A percentile compares a stretch with the other conserved stretches of the same genome.
Evolutionary conservation across 2,113 vertebrate species (phyloP).

Genomic region (Climacteris rufus): DNA sequence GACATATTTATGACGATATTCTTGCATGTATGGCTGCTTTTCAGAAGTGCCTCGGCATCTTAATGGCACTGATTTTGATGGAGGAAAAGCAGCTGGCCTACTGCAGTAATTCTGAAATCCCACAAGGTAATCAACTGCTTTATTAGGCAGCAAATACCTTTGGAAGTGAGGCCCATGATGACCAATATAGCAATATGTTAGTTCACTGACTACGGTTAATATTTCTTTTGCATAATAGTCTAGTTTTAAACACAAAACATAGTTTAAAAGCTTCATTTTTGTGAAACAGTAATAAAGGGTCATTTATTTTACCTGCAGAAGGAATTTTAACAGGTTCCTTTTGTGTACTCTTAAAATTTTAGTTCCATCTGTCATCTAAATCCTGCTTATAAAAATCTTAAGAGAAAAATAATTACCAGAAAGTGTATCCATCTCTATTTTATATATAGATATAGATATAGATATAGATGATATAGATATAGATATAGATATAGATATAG

Average conservation of each 20-base stretch:
- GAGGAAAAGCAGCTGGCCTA: neutral
- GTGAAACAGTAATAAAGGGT: neutral
- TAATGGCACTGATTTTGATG: neutral
- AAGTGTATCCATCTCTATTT: neutral
- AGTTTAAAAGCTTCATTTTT: neutral
- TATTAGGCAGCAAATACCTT: neutral
- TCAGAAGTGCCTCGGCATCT: neutral
- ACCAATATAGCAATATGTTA: neutral
- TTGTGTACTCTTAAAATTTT: neutral
- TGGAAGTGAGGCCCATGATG: neutral
- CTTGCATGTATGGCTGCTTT: neutral
- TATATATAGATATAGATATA: no score
- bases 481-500: no score
- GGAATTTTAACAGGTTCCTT: neutral
- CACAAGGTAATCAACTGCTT: neutral
- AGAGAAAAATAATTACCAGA: neutral
- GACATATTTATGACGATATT: neutral
- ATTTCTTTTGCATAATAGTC: neutral
- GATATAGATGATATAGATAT: no score
- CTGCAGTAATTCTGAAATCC: neutral
- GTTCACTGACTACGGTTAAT: neutral
- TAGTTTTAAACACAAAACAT: neutral
- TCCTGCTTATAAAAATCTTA: neutral
- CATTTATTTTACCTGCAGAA: neutral
- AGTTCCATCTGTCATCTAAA: neutral